A percentile compares a stretch with the other conserved stretches of the same genome.
Evolutionary conservation across 2,797 vertebrate species (phyloP).

Genomic region (Pogoniulus pusillus): DNA sequence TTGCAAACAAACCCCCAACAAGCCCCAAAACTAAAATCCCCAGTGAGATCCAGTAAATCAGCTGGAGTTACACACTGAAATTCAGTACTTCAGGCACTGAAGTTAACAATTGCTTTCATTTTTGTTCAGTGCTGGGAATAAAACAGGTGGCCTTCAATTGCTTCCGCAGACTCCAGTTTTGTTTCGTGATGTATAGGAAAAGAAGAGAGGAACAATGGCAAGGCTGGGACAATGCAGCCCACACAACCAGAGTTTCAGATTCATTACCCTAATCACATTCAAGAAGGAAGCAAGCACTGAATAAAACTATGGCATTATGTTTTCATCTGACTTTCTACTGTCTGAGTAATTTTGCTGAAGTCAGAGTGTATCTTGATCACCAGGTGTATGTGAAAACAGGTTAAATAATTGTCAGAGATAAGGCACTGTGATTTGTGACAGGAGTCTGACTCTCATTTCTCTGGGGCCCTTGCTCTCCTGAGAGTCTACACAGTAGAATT

Average conservation of each 20-base stretch:
- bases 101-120: constrained; percentile 25
- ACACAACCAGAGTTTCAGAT: not conserved
- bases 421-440: not conserved
- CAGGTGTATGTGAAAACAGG: not conserved
- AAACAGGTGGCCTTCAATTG: constrained; percentile 20
- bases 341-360: not conserved
- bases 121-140: constrained; percentile 9
- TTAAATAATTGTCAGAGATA: not conserved
- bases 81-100: not conserved
- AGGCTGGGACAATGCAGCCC: not conserved
- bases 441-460: not conserved
- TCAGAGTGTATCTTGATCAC: not conserved
- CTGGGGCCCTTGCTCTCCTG: not conserved
- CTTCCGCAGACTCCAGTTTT: constrained; percentile 3
- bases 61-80: not conserved
- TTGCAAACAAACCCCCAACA: not conserved
- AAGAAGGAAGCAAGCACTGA: constrained; percentile 60
- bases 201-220: not conserved
- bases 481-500: not conserved
- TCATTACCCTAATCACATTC: constrained; percentile 36
- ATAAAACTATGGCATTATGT: not conserved
- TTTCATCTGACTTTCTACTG: constrained; percentile 29
- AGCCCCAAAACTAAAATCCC: too few species aligned
- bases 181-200: not conserved
- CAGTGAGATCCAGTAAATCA: not conserved